These are phyloP conservation scores for Takifugu ocellatus DNA, from an alignment of 2,797 vertebrate species.

Conservation along the genomic window DNA sequence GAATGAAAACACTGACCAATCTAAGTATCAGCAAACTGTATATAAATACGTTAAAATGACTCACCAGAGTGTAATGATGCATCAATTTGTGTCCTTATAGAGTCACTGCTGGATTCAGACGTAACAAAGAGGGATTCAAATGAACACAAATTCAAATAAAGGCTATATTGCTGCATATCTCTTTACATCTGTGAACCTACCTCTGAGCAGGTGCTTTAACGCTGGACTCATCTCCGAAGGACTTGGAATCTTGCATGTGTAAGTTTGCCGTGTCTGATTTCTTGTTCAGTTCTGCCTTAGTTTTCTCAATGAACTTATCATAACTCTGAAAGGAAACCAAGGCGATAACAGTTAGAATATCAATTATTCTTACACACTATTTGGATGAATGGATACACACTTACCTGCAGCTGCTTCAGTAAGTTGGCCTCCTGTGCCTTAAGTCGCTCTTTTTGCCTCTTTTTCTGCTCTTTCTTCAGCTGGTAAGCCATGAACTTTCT, in stretches of 20 bases:
- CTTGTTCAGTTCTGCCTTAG: conserved; percentile 88
- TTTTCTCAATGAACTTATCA: conserved; percentile 95
- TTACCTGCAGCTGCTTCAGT: conserved; percentile 92
- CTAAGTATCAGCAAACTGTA: background rate
- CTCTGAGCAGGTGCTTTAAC: conserved; percentile 78
- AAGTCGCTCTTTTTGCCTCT: conserved; percentile 89
- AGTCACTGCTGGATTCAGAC: conserved; percentile 78
- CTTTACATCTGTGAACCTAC: conserved; percentile 53
- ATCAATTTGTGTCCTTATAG: conserved; percentile 69
- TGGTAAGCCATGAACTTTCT: conserved; percentile 90
- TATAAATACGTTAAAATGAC: conserved; percentile 10
- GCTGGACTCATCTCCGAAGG: conserved; percentile 75
- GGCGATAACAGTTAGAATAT: background rate
- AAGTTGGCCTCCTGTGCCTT: conserved; percentile 96
- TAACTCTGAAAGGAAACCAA: conserved; percentile 78
- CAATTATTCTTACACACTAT: background rate
- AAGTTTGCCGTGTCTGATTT: conserved; percentile 75
- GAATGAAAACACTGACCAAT: conserved; percentile 2
- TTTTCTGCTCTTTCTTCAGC: conserved; percentile 94
- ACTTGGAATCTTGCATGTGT: conserved; percentile 73
- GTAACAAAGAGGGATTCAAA: conserved; percentile 56
- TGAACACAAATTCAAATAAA: background rate
- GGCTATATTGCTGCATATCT: background rate
- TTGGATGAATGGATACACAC: conserved; percentile 6
- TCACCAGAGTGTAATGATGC: conserved; percentile 69